Conservation (phyloP, 2,113 vertebrate genomes). For the Pseudorhombus dupliciocellatus region DNA sequence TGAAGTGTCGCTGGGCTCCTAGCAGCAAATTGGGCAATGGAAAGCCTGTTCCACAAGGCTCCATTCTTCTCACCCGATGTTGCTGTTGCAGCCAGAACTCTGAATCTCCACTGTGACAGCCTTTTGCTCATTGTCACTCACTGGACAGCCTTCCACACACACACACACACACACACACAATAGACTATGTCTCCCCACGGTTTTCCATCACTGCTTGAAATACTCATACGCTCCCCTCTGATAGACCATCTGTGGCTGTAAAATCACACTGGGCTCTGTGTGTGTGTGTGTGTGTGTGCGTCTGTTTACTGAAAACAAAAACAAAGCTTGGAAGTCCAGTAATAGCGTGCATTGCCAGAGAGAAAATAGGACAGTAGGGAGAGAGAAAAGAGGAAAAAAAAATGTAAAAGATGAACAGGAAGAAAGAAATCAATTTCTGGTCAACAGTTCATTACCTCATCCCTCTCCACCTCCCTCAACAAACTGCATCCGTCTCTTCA, state of each 20-base stretch:
- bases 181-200: constrained; percentile 10
- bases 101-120: constrained; percentile 66
- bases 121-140: constrained; percentile 62
- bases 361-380: neutral
- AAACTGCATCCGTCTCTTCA: neutral
- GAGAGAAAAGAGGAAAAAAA: neutral
- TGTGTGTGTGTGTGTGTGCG: constrained; percentile 2
- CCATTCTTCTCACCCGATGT: constrained; percentile 54
- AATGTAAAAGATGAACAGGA: neutral
- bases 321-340: constrained; percentile 26
- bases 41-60: constrained; percentile 59
- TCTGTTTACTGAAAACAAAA: constrained; percentile 50
- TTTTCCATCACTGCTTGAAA: constrained; percentile 62
- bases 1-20: constrained; percentile 48
- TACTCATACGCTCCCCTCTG: constrained; percentile 61
- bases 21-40: constrained; percentile 59
- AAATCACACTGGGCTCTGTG: constrained; percentile 16
- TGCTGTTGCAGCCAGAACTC: constrained; percentile 48
- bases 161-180: constrained; percentile 27
- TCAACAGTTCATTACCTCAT: constrained; percentile 29
- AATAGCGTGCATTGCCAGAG: neutral
- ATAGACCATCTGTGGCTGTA: constrained; percentile 70
- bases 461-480: neutral
- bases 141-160: constrained; percentile 50
- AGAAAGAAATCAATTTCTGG: neutral